phyloP scores from a whole-genome alignment of 2,797 vertebrate species.

The Poeciliopsis presidionis region DNA sequence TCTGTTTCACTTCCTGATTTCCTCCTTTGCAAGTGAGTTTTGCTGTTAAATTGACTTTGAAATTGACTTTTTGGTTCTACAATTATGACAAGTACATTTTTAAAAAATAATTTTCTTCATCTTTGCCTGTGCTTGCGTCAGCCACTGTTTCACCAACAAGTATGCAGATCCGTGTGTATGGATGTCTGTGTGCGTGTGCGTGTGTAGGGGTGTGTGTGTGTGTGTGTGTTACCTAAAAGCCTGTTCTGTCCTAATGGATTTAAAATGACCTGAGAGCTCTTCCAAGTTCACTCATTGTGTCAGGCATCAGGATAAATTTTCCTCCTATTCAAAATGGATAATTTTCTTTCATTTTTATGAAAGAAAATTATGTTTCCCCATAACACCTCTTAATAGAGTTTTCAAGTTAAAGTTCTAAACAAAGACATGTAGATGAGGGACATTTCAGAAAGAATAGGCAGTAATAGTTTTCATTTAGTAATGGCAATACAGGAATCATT shows the following conservation, averaged over 20 bases:
- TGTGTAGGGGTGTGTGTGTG: no score
- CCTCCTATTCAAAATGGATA: slow-evolving; percentile 22
- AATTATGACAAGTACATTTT: not conserved
- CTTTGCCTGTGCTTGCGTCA: not conserved
- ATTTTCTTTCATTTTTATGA: slow-evolving; percentile 30
- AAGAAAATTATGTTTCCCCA: no score
- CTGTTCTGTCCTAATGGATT: slow-evolving; percentile 38
- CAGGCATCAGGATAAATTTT: slow-evolving; percentile 25
- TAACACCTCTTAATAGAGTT: slow-evolving; percentile 18
- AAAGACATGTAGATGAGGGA: not conserved
- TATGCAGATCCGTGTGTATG: not conserved
- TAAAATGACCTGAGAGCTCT: slow-evolving; percentile 35
- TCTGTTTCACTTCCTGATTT: slow-evolving; percentile 28
- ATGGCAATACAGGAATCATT: not conserved
- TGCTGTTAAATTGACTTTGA: slow-evolving; percentile 36
- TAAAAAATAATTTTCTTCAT: not conserved
- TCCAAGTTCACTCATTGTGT: slow-evolving; percentile 43
- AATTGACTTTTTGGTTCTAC: slow-evolving; percentile 38
- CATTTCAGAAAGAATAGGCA: not conserved
- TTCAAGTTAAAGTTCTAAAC: slow-evolving; percentile 14
- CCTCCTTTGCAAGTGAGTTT: slow-evolving; percentile 39
- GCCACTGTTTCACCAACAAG: slow-evolving; percentile 6
- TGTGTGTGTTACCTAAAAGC: slow-evolving; percentile 22
- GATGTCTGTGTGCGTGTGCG: not conserved
- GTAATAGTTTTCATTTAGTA: no score